Evolutionary conservation across 2,113 vertebrate species (phyloP).

Genomic region (Vombatus ursinus): DNA sequence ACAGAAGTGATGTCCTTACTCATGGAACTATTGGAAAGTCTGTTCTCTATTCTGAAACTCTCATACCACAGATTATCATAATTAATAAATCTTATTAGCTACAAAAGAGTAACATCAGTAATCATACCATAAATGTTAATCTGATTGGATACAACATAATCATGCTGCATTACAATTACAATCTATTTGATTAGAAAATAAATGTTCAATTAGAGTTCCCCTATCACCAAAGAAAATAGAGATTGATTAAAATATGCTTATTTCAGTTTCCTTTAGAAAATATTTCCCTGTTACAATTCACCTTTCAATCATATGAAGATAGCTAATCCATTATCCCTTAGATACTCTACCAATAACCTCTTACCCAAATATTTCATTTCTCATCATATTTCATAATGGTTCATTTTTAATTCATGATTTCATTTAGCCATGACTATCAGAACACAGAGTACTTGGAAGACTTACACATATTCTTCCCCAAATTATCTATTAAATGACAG

Average conservation of each 20-base stretch:
- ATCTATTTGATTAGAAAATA: conserved; percentile 62
- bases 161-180: conserved; percentile 56
- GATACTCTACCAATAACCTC: neutral
- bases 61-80: neutral
- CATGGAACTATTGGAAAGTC: neutral
- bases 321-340: neutral
- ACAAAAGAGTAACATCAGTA: conserved; percentile 21
- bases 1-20: neutral
- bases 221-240: conserved; percentile 27
- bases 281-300: neutral
- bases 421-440: neutral
- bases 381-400: neutral
- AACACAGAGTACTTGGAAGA: neutral
- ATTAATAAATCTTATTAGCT: conserved; percentile 4
- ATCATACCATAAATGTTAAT: conserved; percentile 57
- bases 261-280: neutral
- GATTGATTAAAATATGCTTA: conserved; percentile 57
- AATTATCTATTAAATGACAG: neutral
- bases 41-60: neutral
- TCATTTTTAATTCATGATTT: neutral
- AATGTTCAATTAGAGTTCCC: conserved; percentile 50
- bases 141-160: conserved; percentile 53
- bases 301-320: neutral
- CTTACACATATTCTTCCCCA: neutral
- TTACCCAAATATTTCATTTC: neutral